Base-by-base conservation (phyloP, 1,140 invertebrate genomes). In the Pseudomyrmex dendroicus region DNA sequence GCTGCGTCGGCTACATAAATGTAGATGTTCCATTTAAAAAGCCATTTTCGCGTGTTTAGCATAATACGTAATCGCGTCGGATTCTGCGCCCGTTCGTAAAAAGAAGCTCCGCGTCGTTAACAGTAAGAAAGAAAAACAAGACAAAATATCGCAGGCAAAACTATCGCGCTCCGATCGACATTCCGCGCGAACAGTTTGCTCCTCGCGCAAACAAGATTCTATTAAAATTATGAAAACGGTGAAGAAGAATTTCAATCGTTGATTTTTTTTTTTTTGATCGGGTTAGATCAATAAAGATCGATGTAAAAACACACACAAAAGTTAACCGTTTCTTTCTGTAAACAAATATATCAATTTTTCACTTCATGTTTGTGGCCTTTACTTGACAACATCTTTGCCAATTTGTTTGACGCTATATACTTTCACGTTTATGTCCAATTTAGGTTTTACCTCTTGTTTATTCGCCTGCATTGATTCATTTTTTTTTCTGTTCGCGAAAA, bases 21-120 rank as follows among this genome's bases (percentile, higher is more conserved):
- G 92, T 92, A 93, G 93, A 93, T 91, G 93, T 94, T 91, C 91
- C 89, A 89, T 93, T 94, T 93, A 94, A 94, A 94, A 93, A 92
- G 86, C 90, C 91, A 93, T 94, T 94, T 90, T 93, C 92, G 92
- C 89, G 84, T 94, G 91, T 92, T 94, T 94, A 93, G 92, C 93
- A 93, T 93, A 93, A 93, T 93, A 90, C 87, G 87, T 92, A 90
- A 90, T 86, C 86, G 82, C 83, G 83, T 35, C 76, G 90, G 83
- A 83, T 74, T 84, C 48, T 62, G 73, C 25, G 52, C 57, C n/a
- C 54, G 64, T 50, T 22, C 35, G 22, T 52, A 56, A 68, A 25
- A n/a, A 50, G 52, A 50, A 73, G 35, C 52, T 64, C 35, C 35
- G 61, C 50, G 70, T 70, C 82, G 82, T 87, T 84, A 82, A 72